Conservation (phyloP, 2,888 invertebrate genomes). For the Harmothoe impar region DNA sequence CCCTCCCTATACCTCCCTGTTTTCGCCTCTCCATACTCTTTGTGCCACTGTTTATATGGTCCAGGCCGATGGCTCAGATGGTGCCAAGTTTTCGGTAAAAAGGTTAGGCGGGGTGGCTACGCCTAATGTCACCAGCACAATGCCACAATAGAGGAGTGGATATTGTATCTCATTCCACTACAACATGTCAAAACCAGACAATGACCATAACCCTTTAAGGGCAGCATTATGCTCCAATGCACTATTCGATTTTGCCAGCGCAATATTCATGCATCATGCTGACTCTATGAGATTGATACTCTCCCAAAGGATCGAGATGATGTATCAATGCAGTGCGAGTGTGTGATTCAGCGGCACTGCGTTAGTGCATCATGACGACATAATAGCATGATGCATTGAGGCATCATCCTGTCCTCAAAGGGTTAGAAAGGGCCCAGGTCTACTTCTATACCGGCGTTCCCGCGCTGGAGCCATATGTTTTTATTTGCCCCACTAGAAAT, state of each 20-base stretch:
- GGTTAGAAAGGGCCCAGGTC: too few species aligned
- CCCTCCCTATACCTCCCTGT: too few species aligned
- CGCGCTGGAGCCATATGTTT: not conserved
- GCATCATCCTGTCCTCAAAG: too few species aligned
- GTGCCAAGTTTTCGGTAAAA: constrained; percentile 9
- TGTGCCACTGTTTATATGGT: not conserved
- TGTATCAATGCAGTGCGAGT: too few species aligned
- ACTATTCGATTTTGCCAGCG: too few species aligned
- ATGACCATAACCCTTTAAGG: not conserved
- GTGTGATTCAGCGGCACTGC: too few species aligned
- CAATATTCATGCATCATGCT: too few species aligned
- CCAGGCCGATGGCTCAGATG: not conserved
- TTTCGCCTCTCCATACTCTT: not conserved
- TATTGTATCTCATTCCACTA: constrained; percentile 30
- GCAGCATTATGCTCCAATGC: too few species aligned
- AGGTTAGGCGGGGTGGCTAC: not conserved
- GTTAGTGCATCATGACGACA: too few species aligned
- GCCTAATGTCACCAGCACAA: not conserved
- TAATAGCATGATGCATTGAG: too few species aligned
- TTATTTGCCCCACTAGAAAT: not conserved
- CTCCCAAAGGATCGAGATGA: too few species aligned
- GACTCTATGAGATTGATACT: too few species aligned
- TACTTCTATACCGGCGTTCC: not conserved
- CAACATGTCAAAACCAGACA: not conserved
- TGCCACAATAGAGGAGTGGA: not conserved